Conservation (phyloP, 2,888 invertebrate genomes). For the Amitus sp. region DNA sequence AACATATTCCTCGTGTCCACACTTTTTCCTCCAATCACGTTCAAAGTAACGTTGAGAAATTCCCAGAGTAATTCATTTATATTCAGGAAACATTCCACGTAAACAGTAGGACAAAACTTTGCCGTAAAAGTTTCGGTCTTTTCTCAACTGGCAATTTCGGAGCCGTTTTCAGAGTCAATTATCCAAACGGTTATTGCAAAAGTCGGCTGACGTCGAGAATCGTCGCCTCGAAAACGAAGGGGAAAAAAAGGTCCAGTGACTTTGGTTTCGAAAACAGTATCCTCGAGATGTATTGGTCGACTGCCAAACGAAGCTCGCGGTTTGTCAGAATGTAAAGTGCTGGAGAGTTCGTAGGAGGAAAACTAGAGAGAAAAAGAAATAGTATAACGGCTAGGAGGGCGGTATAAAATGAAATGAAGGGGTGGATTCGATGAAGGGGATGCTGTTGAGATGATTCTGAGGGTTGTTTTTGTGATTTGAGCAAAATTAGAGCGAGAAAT, state of each 20-base stretch:
- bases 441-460: too few relatives aligned
- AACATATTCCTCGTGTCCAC: too few relatives aligned
- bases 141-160: slow-evolving; percentile 9
- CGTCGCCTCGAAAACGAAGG: too few relatives aligned
- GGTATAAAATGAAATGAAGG: slow-evolving; percentile 54
- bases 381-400: slow-evolving; percentile 26
- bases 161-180: slow-evolving; percentile 10
- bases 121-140: slow-evolving; percentile 17
- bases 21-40: too few relatives aligned
- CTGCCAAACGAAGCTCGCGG: slow-evolving; percentile 53
- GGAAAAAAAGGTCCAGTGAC: slow-evolving; percentile 52
- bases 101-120: slow-evolving; percentile 25
- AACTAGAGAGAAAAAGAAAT: slow-evolving; percentile 34
- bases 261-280: slow-evolving; percentile 56
- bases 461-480: too few relatives aligned
- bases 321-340: slow-evolving; percentile 38
- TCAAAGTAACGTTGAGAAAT: too few relatives aligned
- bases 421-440: slow-evolving; percentile 50
- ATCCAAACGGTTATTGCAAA: slow-evolving; percentile 19
- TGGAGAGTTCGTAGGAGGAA: slow-evolving; percentile 19
- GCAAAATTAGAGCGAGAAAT: too few relatives aligned
- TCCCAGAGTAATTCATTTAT: slow-evolving; percentile 2
- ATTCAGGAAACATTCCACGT: slow-evolving; percentile 6
- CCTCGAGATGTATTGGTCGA: slow-evolving; percentile 53
- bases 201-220: slow-evolving; percentile 21